Base-by-base conservation (phyloP, 2,888 invertebrate species). In the Drosophila quasianomalipes region DNA sequence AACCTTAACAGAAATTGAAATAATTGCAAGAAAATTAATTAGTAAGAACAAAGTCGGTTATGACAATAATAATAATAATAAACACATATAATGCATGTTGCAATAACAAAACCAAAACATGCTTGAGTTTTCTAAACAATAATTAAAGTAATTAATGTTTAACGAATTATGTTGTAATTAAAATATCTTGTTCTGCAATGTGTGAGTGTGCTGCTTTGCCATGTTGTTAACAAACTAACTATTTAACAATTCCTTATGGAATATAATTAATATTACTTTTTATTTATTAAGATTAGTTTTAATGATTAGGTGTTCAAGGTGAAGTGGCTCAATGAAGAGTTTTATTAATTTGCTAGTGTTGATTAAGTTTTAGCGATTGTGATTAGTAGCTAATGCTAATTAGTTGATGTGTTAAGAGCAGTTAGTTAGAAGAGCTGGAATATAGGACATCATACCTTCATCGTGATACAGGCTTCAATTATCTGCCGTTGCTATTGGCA, bases 381-480 rank as follows among this genome's bases (percentile, higher is more conserved):
- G 80, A 80, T 80, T 79, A 79, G 60, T 41, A 41, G 33, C 59
- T 59, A 70, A 69, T 62, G 69, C 57, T 75, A 64, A 53, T 62
- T 79, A 75, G 67, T 71, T 67, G 63, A 57, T 74, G 66, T 68
- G 78, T 78, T 74, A 70, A 70, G 81, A 75, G 79, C 75, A 67
- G 66, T 74, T 75, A 83, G 78, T 79, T 76, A 74, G 68, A 64
- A 69, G 74, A 79, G 67, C 73, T 82, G 82, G 76, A 79, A 75
- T 80, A 79, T 78, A 31, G 58, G 44, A 86, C 79, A 89, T 94
- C 95, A 95, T 96, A 97, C 97, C 97, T 97, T 97, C 94, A 97
- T 96, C 93, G 97, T 97, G 95, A 97, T 96, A 97, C 97, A 97
- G 96, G 97, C 97, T 96, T 97, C 97, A 95, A 97, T 96, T 96